Conservation (phyloP, 2,797 vertebrate species). For the Poeciliopsis gracilis region DNA sequence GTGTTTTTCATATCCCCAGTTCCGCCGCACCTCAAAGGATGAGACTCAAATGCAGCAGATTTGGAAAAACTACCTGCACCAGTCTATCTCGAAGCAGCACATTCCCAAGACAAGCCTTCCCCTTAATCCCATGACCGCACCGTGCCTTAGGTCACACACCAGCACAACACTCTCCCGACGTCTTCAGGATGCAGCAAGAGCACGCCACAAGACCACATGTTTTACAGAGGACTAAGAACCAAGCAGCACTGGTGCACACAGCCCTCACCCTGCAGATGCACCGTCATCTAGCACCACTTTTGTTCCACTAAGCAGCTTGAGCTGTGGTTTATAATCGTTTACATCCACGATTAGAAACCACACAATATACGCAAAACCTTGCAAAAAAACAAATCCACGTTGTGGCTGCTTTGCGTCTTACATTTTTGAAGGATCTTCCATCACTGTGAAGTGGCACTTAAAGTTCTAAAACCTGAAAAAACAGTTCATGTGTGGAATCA, state of each 20-base stretch:
- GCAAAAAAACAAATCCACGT: background rate
- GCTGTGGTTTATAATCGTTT: too few relatives aligned
- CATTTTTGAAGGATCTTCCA: background rate
- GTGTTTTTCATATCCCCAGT: background rate
- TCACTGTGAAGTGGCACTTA: background rate
- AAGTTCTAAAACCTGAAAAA: background rate
- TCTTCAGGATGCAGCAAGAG: background rate
- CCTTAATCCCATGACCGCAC: background rate
- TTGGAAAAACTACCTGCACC: background rate
- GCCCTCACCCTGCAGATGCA: background rate
- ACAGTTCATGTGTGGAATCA: background rate
- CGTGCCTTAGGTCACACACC: background rate
- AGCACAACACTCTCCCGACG: background rate
- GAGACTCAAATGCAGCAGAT: background rate
- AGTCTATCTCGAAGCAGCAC: background rate
- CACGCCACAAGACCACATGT: background rate
- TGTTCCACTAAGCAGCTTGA: background rate
- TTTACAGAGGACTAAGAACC: background rate
- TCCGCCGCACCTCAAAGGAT: background rate
- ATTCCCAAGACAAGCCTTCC: background rate
- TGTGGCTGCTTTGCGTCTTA: background rate
- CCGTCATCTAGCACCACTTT: background rate
- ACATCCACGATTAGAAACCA: background rate
- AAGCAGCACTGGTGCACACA: background rate
- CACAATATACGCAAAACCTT: background rate